Conservation (phyloP, 2,797 vertebrate genomes). For the Cichlasoma orientale region DNA sequence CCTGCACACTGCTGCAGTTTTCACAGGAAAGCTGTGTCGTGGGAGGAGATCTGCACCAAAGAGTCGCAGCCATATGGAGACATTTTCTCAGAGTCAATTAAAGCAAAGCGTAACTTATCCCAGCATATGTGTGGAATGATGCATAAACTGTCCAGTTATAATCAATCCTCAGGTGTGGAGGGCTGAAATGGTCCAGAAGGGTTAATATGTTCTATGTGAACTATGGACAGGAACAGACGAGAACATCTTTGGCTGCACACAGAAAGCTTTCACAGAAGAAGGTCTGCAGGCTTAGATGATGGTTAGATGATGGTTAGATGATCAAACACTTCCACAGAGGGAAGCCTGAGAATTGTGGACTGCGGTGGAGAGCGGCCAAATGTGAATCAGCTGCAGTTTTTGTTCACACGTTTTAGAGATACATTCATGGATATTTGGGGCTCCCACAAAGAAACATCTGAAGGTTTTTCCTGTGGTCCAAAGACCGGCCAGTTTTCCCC, state of each 20-base stretch:
- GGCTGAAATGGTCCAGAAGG: neutral
- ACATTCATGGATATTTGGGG: no score
- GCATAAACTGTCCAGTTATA: neutral
- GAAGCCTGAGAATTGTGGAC: no score
- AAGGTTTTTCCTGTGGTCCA: no score
- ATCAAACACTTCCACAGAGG: no score
- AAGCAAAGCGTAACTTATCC: constrained; percentile 48
- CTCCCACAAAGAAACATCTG: no score
- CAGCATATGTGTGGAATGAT: constrained; percentile 22
- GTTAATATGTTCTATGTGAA: neutral
- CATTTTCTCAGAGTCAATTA: constrained; percentile 49
- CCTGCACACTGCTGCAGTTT: constrained; percentile 38
- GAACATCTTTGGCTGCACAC: neutral
- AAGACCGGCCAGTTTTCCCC: no score
- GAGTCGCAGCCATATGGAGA: constrained; percentile 55
- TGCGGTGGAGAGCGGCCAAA: no score
- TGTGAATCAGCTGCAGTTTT: no score
- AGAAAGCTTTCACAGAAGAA: no score
- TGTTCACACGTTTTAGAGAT: no score
- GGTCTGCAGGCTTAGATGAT: no score
- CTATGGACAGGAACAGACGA: neutral
- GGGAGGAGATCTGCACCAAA: constrained; percentile 55
- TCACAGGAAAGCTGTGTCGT: constrained; percentile 51
- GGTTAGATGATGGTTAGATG: no score
- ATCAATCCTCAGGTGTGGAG: neutral